phyloP scores from a whole-genome alignment of 2,113 vertebrate species.

The Speoplatyrhinus poulsoni region DNA sequence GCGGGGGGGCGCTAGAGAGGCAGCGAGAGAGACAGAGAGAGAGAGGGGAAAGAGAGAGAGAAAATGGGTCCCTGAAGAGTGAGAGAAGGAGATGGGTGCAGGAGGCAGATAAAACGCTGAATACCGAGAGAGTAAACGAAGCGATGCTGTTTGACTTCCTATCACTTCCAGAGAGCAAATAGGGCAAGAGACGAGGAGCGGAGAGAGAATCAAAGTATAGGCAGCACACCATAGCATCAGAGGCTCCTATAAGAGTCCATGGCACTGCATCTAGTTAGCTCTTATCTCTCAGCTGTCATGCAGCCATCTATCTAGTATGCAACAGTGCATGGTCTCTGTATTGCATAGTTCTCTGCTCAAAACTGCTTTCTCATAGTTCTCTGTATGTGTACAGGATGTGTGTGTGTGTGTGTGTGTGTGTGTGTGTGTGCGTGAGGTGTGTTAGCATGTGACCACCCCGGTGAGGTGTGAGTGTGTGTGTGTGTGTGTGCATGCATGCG shows the following conservation, averaged over 20 bases:
- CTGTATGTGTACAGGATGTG: neutral
- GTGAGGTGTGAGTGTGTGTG: constrained; percentile 2
- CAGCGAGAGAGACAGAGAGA: constrained; percentile 10
- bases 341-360: too few species aligned
- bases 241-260: neutral
- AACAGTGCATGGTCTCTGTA: too few species aligned
- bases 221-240: constrained; percentile 7
- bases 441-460: neutral
- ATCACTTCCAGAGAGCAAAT: constrained; percentile 26
- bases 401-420: constrained; percentile 13
- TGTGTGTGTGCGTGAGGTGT: neutral
- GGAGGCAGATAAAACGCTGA: constrained; percentile 39
- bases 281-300: constrained; percentile 14
- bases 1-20: constrained; percentile 18
- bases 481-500: neutral
- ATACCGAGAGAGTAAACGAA: constrained; percentile 52
- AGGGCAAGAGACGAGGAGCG: constrained; percentile 23
- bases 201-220: constrained; percentile 14
- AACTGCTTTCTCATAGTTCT: neutral
- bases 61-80: constrained; percentile 48
- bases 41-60: neutral
- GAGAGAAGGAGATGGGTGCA: too few species aligned
- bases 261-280: neutral
- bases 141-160: constrained; percentile 26
- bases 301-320: too few species aligned